Evolutionary conservation across 2,113 vertebrate species (phyloP), one percentile per base, ranked within the genome.

Genomic region (Ptyas mucosa): DNA sequence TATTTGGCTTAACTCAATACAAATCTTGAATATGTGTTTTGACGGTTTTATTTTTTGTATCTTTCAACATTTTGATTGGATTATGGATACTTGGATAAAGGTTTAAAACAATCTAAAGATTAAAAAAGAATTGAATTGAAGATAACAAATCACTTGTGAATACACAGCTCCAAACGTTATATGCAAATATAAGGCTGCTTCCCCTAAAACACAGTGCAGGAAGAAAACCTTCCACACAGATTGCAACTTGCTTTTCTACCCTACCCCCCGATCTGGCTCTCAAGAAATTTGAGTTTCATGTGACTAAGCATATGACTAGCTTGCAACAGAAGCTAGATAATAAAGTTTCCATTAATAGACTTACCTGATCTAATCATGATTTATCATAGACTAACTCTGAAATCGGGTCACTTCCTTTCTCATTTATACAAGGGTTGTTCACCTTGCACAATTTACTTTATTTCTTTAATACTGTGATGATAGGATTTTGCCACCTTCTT

Each of bases 301-400:
- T 94, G 91, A 90, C 81, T 94, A 81, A 94, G 88, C 93, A 92
- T 87, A 94, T 87, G 91, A 94, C 88, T 21, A 87, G 51, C 34
- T 87, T 90, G 51, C n/a, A 91, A 87, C 26, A 49, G 89, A 15
- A 20, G 54, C 23, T 52, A 89, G 23, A 90, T 39, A 88, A 92
- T 89, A 57, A 34, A 14, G 49, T 85, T 91, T 54, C 39, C 86
- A 3, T 92, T 29, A 92, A 49, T 1, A 69, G 58, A 12, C 11
- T 9, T 54, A 51, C 88, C 81, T 6, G 20, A 87, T 55, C 88
- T 21, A 94, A 94, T 94, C 81, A 55, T 54, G 91, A 90, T 94
- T 94, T 87, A 81, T 58, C 57, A 90, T 92, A 92, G 75, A 86
- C 75, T 87, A 49, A 61, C 34, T 87, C 46, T 87, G 93, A 49